Evolutionary conservation across 1,140 invertebrate species (phyloP).

Genomic region (Drosophila virilis): DNA sequence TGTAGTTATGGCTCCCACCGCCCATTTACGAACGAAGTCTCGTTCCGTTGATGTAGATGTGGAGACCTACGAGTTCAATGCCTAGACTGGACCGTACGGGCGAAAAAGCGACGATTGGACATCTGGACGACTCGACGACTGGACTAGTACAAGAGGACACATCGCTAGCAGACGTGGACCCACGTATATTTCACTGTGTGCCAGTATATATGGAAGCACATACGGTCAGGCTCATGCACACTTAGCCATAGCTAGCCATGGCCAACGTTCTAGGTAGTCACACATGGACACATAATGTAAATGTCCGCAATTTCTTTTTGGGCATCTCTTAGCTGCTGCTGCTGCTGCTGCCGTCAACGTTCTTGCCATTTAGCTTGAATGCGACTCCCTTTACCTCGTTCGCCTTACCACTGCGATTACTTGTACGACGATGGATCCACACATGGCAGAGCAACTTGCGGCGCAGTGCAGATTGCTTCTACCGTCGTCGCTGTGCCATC

Average conservation of each 20-base stretch:
- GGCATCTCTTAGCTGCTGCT: conserved; percentile 77
- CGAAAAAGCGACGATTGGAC: conserved; percentile 53
- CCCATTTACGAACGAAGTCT: conserved; percentile 58
- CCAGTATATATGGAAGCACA: conserved; percentile 52
- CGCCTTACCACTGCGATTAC: conserved; percentile 35
- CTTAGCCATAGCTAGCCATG: conserved; percentile 40
- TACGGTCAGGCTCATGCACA: conserved; percentile 58
- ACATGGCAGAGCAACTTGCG: conserved; percentile 64
- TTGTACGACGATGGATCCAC: conserved; percentile 55
- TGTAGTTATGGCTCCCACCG: conserved; percentile 74
- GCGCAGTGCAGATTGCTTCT: conserved; percentile 78
- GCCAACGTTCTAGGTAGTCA: conserved; percentile 49
- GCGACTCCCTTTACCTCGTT: conserved; percentile 48
- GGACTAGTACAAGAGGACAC: conserved; percentile 75
- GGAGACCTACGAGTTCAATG: conserved; percentile 56
- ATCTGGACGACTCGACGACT: conserved; percentile 57
- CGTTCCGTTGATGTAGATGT: conserved; percentile 71
- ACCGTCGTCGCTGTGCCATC: conserved; percentile 68
- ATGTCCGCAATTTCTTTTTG: conserved; percentile 84
- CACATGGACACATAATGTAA: conserved; percentile 82
- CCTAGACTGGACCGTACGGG: conserved; percentile 40
- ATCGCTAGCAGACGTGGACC: conserved; percentile 67
- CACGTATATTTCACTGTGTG: conserved; percentile 67
- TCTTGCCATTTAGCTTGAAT: conserved; percentile 82
- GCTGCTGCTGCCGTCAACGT: conserved; percentile 57